phyloP scores from a whole-genome alignment of 2,888 invertebrate species.

The Spilarctia lutea region DNA sequence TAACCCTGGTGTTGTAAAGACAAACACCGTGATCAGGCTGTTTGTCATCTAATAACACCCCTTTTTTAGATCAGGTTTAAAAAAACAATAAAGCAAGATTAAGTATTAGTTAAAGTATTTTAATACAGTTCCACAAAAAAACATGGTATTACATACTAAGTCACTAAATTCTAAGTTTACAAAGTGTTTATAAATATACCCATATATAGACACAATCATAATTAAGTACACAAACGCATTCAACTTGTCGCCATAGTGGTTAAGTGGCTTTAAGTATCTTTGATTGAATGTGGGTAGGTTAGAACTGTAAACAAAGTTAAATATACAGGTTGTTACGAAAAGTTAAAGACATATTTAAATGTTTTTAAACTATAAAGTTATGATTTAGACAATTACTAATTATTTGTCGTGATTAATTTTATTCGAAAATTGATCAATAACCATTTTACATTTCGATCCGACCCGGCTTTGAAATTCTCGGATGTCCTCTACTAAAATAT shows the following conservation, averaged over 20 bases:
- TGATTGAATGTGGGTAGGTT: background rate
- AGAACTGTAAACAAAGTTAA: slow-evolving; percentile 7
- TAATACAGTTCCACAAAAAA: slow-evolving; percentile 59
- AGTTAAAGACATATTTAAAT: background rate
- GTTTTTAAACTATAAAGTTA: background rate
- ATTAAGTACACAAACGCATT: slow-evolving; percentile 68
- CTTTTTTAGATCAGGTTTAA: background rate
- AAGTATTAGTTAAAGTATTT: slow-evolving; percentile 64
- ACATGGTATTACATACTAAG: slow-evolving; percentile 23
- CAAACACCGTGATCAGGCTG: no score
- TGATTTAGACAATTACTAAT: no score
- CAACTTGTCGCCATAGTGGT: slow-evolving; percentile 1
- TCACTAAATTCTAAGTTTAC: slow-evolving; percentile 2
- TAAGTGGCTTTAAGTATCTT: background rate
- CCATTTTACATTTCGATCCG: no score
- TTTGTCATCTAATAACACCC: no score
- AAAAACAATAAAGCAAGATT: slow-evolving; percentile 19
- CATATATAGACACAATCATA: slow-evolving; percentile 51
- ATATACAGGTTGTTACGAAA: background rate
- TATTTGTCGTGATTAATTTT: background rate
- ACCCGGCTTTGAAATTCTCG: no score
- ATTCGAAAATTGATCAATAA: background rate
- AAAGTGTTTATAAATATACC: slow-evolving; percentile 46
- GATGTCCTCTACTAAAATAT: no score
- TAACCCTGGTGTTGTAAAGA: no score